Conservation (phyloP, 2,797 vertebrate species). For the Onychomys torridus region DNA sequence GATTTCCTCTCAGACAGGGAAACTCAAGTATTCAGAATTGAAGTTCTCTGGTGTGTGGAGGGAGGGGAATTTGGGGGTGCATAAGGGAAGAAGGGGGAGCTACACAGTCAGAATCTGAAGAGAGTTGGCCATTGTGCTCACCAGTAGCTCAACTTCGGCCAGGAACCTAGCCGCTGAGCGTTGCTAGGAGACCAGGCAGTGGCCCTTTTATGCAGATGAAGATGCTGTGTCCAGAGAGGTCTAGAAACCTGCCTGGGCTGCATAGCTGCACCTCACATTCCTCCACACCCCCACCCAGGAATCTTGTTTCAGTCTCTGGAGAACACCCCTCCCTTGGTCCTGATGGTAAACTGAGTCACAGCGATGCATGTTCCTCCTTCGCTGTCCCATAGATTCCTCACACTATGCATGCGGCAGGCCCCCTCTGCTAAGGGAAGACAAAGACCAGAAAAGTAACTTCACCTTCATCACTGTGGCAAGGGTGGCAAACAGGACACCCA, state of each 20-base stretch:
- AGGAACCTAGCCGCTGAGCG: background rate
- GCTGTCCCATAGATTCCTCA: background rate
- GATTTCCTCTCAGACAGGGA: background rate
- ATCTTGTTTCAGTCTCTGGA: background rate
- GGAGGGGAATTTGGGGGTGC: background rate
- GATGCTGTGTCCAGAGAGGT: background rate
- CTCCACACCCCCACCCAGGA: background rate
- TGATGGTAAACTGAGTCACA: slow-evolving; percentile 14
- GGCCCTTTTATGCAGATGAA: background rate
- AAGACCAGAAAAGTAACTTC: background rate
- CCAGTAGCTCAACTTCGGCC: background rate
- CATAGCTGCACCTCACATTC: background rate
- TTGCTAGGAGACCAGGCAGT: background rate
- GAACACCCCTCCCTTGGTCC: slow-evolving; percentile 6
- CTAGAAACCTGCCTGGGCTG: background rate
- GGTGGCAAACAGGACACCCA: background rate
- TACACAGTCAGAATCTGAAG: background rate
- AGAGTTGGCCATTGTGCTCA: background rate
- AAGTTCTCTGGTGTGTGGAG: background rate
- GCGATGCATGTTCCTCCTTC: accelerated
- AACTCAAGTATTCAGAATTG: background rate
- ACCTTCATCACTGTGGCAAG: background rate
- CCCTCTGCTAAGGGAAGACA: background rate
- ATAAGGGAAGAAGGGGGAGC: background rate
- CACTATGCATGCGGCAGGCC: background rate